Evolutionary conservation across 1,140 invertebrate genomes (phyloP), one percentile per base, ranked within the genome.

Genomic region (Drosophila equinoxialis): DNA sequence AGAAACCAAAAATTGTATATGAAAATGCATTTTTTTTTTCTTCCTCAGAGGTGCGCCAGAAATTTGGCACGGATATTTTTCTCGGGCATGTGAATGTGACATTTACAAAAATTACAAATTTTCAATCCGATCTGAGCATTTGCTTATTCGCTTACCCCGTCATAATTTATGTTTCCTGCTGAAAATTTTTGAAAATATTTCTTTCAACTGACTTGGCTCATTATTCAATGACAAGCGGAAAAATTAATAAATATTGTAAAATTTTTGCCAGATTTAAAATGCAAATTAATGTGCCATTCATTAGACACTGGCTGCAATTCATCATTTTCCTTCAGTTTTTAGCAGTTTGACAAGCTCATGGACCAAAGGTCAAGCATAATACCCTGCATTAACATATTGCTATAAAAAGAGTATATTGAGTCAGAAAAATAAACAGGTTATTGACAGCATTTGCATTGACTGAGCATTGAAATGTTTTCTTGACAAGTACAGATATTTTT

Each of bases 261-360:
- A 42, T 41, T 64, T 71, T 65, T 30, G 60, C 33, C 51, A 61
- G 59, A 82, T 82, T 74, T 69, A 74, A 45, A 82, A 82, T 82
- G 80, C 80, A 82, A 82, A 82, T 82, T 82, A 82, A 82, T 80
- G 71, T 78, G 80, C 79, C 80, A 80, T 77, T 82, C 79, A 77
- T 74, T 77, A 74, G 45, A 63, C 78, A 51, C 68, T 20, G 35
- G 35, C n/a, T 65, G 65, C 71, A 71, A 82, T 82, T 68, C 71
- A 82, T 82, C 77, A 82, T 77, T 70, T 62, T 26, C 26, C 57
- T 68, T 51, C 13, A 8, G 45, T 51, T 51, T 26, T 45, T 23
- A 1, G 35, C 62, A 64, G 73, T 79, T 79, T 79, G 76, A 75
- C 76, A 76, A 59, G 64, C 76, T 65, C 65, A 51, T 79, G 76